Percentiles rank a stretch among this genome's conserved stretches.
Conservation (phyloP, 2,888 invertebrate species). For the Drosophila sordidula region DNA sequence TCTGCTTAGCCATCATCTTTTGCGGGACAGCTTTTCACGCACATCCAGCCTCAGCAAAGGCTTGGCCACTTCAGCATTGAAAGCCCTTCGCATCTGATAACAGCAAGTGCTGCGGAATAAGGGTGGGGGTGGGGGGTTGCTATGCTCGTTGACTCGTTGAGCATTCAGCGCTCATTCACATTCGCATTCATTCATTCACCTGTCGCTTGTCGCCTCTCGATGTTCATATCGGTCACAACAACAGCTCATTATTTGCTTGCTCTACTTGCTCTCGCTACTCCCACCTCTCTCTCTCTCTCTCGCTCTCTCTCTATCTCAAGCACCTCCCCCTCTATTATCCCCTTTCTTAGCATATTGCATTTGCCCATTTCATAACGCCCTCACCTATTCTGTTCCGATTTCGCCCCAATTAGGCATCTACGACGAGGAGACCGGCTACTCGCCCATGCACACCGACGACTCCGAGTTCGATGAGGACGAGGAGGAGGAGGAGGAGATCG, state of each 20-base stretch:
- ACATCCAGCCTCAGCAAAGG: constrained; percentile 23
- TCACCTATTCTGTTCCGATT: constrained; percentile 73
- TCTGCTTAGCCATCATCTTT: constrained; percentile 29
- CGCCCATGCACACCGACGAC: constrained; percentile 83
- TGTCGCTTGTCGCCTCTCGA: constrained; percentile 20
- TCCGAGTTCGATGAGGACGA: constrained; percentile 83
- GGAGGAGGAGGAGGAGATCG: constrained; percentile 84
- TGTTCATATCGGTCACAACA: constrained; percentile 42
- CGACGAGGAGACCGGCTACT: constrained; percentile 84
- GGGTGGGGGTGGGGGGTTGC: not conserved
- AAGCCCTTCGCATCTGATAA: constrained; percentile 55
- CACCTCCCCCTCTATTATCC: constrained; percentile 39
- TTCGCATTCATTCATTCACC: constrained; percentile 32
- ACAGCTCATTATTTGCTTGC: constrained; percentile 72
- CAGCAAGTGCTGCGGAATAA: not conserved
- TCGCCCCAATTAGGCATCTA: constrained; percentile 76
- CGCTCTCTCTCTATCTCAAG: constrained; percentile 28
- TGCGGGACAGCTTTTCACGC: constrained; percentile 30
- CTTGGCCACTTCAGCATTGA: constrained; percentile 50
- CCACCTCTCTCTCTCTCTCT: constrained; percentile 34
- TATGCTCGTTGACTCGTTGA: constrained; percentile 40
- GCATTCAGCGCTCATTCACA: constrained; percentile 37
- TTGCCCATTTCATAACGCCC: constrained; percentile 79
- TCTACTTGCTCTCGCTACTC: constrained; percentile 54
- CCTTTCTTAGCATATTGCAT: constrained; percentile 74